A percentile compares a stretch with the other conserved stretches of the same genome.
These are phyloP conservation scores for Nemotelus nigrinus DNA, from an alignment of 2,888 invertebrate genomes.

Conservation along the genomic window DNA sequence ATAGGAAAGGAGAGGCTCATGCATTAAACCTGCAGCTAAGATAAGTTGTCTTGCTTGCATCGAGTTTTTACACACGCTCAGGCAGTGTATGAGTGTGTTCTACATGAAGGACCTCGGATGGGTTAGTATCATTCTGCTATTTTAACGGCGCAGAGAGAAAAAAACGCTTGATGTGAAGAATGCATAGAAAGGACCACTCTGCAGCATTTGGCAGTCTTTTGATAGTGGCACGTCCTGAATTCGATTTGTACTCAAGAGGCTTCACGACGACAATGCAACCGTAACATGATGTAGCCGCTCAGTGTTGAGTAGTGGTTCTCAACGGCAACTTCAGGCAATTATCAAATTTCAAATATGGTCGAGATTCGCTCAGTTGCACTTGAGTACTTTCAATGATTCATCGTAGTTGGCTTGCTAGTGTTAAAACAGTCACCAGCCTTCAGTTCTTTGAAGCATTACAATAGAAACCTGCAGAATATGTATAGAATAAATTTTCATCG, in stretches of 20 bases:
- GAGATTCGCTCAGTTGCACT: too few relatives aligned
- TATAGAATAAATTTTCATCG: too few relatives aligned
- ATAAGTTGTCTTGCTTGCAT: conserved; percentile 33
- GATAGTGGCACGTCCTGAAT: conserved; percentile 41
- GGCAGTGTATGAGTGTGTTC: neutral
- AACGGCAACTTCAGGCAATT: conserved; percentile 14
- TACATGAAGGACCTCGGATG: conserved; percentile 26
- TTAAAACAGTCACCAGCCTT: too few relatives aligned
- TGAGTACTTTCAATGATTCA: too few relatives aligned
- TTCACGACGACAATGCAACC: conserved; percentile 13
- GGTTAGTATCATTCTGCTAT: conserved; percentile 15
- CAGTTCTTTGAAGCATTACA: too few relatives aligned
- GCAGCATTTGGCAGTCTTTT: conserved; percentile 39
- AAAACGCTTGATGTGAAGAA: conserved; percentile 27
- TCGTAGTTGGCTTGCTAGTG: too few relatives aligned
- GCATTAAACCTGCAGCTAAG: conserved; percentile 13
- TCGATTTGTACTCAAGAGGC: conserved; percentile 36
- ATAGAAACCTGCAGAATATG: too few relatives aligned
- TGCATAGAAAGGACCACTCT: conserved; percentile 41
- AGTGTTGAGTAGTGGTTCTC: conserved; percentile 13
- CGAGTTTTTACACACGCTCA: conserved; percentile 22
- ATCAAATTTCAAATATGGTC: neutral
- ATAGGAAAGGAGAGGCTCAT: neutral
- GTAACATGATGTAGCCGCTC: conserved; percentile 27
- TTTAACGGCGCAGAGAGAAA: neutral